phyloP scores from a whole-genome alignment of 2,113 vertebrate species.

The Symphodus melops region DNA sequence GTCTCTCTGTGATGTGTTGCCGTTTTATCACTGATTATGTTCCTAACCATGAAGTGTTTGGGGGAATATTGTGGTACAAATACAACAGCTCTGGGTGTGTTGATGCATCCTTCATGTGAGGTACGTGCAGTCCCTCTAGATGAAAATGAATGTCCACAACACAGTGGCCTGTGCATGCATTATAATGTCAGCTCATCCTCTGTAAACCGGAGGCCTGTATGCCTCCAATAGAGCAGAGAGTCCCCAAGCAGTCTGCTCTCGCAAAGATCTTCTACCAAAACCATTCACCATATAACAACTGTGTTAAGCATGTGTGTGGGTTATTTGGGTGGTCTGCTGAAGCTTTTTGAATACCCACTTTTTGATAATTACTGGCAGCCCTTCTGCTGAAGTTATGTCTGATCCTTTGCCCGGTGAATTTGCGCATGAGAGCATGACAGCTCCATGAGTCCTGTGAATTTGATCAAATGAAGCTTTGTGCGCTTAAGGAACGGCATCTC shows the following conservation, averaged over 20 bases:
- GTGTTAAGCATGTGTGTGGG: conserved; percentile 70
- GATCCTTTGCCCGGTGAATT: conserved; percentile 60
- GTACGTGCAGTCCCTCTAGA: conserved; percentile 36
- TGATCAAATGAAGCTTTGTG: conserved; percentile 64
- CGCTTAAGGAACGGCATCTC: conserved; percentile 38
- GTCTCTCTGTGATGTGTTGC: conserved; percentile 32
- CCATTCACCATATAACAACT: conserved; percentile 75
- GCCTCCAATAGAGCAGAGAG: conserved; percentile 58
- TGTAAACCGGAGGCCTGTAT: conserved; percentile 52
- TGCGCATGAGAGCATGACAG: conserved; percentile 55
- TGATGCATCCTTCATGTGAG: conserved; percentile 44
- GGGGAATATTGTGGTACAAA: conserved; percentile 21
- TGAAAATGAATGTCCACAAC: conserved; percentile 12
- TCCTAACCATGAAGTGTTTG: conserved; percentile 39
- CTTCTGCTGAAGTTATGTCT: conserved; percentile 63
- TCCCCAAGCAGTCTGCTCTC: conserved; percentile 46
- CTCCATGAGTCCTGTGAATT: conserved; percentile 50
- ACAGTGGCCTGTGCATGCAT: conserved; percentile 74
- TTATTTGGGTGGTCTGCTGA: conserved; percentile 73
- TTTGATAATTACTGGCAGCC: conserved; percentile 67
- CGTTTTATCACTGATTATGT: conserved; percentile 29
- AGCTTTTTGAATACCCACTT: conserved; percentile 59
- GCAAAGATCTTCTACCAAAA: conserved; percentile 60
- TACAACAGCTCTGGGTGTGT: conserved; percentile 1
- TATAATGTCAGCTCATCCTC: conserved; percentile 80